Evolutionary conservation across 1,140 invertebrate species (phyloP), one percentile per base, ranked within the genome.

Genomic region (Lordiphosa mommai): DNA sequence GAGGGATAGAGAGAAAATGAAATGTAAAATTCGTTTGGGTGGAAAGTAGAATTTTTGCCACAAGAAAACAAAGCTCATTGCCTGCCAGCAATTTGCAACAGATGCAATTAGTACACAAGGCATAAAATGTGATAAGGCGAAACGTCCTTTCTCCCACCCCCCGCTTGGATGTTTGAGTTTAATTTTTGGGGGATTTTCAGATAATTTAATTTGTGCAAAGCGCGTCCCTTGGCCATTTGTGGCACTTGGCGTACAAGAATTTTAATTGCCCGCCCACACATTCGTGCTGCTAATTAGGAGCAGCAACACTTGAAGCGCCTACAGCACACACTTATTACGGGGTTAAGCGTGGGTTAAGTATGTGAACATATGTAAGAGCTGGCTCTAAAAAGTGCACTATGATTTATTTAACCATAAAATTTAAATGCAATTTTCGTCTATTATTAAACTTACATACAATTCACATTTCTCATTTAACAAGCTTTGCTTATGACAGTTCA

Each of bases 311-410:
- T n/a, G n/a, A n/a, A n/a, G n/a, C n/a, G n/a, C n/a, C n/a, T n/a
- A n/a, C n/a, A n/a, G n/a, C n/a, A n/a, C n/a, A 14, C 60, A 61
- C 60, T 63, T 51, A 27, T 20, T 16, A 43, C 58, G 60, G 60
- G 60, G 60, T 63, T 63, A 61, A 61, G 16, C 46, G 37, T 63
- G 60, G 60, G n/a, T n/a, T n/a, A n/a, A n/a, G n/a, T n/a, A n/a
- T n/a, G 20, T 3, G 20, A 20, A 20, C 20, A 20, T 4, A 20
- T 61, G 58, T n/a, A n/a, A n/a, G n/a, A n/a, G n/a, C n/a, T n/a
- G n/a, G n/a, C 58, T 30, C 60, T 14, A 12, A 50, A 51, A 52
- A 50, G 30, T 63, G 60, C 43, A 47, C 60, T 63, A 63, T 16
- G 37, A n/a, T 37, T 37, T 36, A 9, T 23, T 20, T 17, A 36